Conservation (phyloP, 1,140 invertebrate species). For the Paracyclopina nana region DNA sequence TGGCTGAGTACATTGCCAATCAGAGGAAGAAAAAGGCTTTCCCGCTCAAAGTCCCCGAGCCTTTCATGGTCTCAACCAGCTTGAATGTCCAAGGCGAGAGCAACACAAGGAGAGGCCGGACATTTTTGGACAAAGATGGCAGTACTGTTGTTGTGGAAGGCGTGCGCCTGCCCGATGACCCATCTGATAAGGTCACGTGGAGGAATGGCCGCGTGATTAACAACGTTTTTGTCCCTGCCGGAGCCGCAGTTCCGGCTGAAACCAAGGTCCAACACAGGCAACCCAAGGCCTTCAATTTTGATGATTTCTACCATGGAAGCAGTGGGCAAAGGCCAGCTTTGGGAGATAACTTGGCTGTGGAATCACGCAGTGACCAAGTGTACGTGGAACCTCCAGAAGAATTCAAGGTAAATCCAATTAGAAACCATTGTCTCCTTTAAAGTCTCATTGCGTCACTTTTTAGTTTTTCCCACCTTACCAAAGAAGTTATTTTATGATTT, state of each 20-base stretch:
- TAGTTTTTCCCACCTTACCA: no score
- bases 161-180: slow-evolving; percentile 4
- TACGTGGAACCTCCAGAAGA: background rate
- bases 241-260: background rate
- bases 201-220: slow-evolving; percentile 8
- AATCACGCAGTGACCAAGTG: background rate
- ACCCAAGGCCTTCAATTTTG: no score
- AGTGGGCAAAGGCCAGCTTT: no score
- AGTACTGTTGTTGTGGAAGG: slow-evolving; percentile 2
- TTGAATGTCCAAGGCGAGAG: background rate
- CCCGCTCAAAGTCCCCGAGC: background rate
- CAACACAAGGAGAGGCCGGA: background rate
- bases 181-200: slow-evolving; percentile 4
- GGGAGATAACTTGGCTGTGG: no score
- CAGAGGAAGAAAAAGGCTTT: background rate
- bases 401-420: no score
- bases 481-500: no score
- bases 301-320: no score
- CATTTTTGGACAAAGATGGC: background rate
- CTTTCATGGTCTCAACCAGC: slow-evolving; percentile 6
- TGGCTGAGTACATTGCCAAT: background rate
- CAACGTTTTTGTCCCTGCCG: background rate
- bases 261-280: background rate
- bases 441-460: no score
- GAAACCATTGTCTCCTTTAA: no score